These are phyloP conservation scores for Sebastes trivittatus DNA, from an alignment of 2,797 vertebrate genomes.

Conservation along the genomic window DNA sequence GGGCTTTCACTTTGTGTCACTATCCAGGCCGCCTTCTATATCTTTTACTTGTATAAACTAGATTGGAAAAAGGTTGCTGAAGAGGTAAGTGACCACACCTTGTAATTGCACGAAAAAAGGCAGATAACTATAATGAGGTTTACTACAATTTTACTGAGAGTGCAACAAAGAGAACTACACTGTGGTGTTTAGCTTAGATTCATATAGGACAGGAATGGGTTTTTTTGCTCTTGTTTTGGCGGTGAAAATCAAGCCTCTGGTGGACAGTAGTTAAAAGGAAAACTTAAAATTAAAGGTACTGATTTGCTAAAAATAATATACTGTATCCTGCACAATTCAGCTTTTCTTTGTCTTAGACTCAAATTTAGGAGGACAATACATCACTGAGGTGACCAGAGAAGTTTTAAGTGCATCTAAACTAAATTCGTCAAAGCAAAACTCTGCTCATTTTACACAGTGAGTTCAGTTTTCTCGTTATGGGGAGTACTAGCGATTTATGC, in stretches of 20 bases:
- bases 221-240: not conserved
- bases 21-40: constrained; percentile 80
- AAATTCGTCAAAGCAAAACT: not conserved
- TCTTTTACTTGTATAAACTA: constrained; percentile 76
- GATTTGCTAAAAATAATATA: not conserved
- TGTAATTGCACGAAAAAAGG: not conserved
- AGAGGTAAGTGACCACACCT: constrained; percentile 73
- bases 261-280: not conserved
- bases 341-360: not conserved
- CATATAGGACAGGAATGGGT: not conserved
- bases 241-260: not conserved
- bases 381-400: not conserved
- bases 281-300: not conserved
- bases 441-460: not conserved
- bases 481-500: not conserved
- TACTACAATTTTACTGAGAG: not conserved
- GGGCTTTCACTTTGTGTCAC: constrained; percentile 81
- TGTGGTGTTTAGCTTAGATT: not conserved
- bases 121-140: not conserved
- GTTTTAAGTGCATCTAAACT: not conserved
- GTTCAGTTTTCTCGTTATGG: not conserved
- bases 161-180: not conserved
- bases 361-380: not conserved
- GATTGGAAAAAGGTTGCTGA: constrained; percentile 85
- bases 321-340: not conserved